Evolutionary conservation across 2,888 invertebrate genomes (phyloP).

Genomic region (Schizaphis graminum): DNA sequence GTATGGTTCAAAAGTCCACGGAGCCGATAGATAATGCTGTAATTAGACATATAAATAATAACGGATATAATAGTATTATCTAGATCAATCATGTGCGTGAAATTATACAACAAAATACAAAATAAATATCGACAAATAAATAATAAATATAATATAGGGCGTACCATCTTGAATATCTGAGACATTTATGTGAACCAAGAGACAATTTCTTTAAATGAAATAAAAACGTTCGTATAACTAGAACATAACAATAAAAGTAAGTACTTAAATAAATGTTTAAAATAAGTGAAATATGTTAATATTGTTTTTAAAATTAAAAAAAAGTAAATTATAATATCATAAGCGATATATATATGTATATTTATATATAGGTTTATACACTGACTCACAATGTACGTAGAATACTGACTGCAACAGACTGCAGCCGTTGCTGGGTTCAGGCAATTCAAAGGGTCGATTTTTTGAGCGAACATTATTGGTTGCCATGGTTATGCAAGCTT

Average conservation of each 20-base stretch:
- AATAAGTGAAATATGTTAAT: neutral
- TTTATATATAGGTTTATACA: neutral
- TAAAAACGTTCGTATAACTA: neutral
- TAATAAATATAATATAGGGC: neutral
- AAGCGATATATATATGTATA: neutral
- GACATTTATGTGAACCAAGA: neutral
- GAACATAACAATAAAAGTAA: neutral
- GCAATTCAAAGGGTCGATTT: neutral
- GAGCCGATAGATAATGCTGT: neutral
- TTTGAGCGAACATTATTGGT: neutral
- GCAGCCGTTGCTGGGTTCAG: neutral
- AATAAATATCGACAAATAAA: neutral
- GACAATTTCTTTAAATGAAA: neutral
- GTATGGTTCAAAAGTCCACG: neutral
- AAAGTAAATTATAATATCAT: neutral
- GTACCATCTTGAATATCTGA: neutral
- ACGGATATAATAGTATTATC: neutral
- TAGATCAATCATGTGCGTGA: neutral
- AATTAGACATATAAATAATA: neutral
- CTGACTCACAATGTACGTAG: neutral
- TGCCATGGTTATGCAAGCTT: neutral
- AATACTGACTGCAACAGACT: neutral
- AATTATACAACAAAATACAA: neutral
- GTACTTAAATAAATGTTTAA: neutral
- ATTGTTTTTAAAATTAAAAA: neutral